A percentile compares a stretch with the other conserved stretches of the same genome.
Evolutionary conservation across 2,797 vertebrate species (phyloP).

Genomic region (Takifugu ocellatus): DNA sequence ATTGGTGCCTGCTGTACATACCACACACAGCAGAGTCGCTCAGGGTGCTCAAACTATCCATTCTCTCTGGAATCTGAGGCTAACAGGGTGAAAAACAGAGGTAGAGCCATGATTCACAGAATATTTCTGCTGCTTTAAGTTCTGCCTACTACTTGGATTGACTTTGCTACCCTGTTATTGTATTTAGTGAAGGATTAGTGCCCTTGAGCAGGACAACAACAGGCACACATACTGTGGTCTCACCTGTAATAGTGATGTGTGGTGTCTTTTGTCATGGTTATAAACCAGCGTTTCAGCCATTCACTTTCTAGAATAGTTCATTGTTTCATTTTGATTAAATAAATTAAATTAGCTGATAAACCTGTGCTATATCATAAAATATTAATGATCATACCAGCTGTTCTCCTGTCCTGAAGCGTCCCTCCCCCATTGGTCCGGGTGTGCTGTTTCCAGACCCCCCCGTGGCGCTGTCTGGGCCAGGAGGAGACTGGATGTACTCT

Average conservation of each 20-base stretch:
- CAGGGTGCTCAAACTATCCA: constrained; percentile 67
- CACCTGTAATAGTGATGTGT: too few relatives aligned
- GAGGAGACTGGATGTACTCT: constrained; percentile 84
- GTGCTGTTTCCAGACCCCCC: constrained; percentile 77
- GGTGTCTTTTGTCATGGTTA: too few relatives aligned
- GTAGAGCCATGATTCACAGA: constrained; percentile 4
- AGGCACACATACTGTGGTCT: too few relatives aligned
- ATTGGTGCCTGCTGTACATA: constrained; percentile 44
- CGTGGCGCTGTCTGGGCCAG: constrained; percentile 72
- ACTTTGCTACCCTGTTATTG: too few relatives aligned
- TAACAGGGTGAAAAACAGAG: constrained; percentile 39
- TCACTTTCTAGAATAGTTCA: not conserved
- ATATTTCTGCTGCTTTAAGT: not conserved
- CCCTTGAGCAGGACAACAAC: too few relatives aligned
- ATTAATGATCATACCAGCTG: constrained; percentile 65
- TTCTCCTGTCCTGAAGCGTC: constrained; percentile 73
- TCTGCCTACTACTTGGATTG: too few relatives aligned
- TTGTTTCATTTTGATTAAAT: too few relatives aligned
- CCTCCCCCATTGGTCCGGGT: constrained; percentile 71
- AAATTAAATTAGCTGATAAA: too few relatives aligned
- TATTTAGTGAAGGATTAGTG: too few relatives aligned
- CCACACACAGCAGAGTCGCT: constrained; percentile 71
- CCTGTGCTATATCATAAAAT: not conserved
- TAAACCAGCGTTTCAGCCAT: too few relatives aligned
- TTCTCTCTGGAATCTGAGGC: constrained; percentile 82